A percentile compares a stretch with the other conserved stretches of the same genome.
These are phyloP conservation scores for Riptortus pedestris DNA, from an alignment of 1,140 invertebrate genomes.

Conservation along the genomic window DNA sequence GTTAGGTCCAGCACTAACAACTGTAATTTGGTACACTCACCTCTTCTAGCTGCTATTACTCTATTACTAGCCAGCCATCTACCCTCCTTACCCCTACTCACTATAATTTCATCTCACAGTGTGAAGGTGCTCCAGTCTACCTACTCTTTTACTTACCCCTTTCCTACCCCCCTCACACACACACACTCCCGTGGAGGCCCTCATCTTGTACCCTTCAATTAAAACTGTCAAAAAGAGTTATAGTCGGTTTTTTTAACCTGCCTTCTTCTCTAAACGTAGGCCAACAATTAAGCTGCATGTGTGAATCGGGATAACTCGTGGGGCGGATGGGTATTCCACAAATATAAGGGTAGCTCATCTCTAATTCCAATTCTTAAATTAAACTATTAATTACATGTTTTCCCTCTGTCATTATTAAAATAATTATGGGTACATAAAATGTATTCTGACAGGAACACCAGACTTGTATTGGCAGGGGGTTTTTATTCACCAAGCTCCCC, in stretches of 20 bases:
- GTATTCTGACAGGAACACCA: too few relatives aligned
- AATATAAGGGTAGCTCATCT: background rate
- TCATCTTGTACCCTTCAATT: conserved; percentile 15
- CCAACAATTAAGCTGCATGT: background rate
- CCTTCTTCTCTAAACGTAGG: background rate
- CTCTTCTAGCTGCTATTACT: conserved; percentile 23
- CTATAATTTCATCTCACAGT: too few relatives aligned
- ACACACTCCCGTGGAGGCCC: background rate
- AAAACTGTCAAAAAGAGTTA: conserved; percentile 24
- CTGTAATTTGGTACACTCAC: conserved; percentile 28
- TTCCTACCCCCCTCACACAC: background rate
- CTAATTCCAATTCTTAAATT: background rate
- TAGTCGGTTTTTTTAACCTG: conserved; percentile 5
- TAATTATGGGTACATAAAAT: background rate
- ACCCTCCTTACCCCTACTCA: background rate
- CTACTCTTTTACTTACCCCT: conserved; percentile 14
- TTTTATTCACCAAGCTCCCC: too few relatives aligned
- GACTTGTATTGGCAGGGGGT: too few relatives aligned
- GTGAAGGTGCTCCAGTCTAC: too few relatives aligned
- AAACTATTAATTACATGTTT: background rate
- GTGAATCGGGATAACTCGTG: background rate
- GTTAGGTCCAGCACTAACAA: conserved; percentile 31
- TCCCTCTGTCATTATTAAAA: background rate
- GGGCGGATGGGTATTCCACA: too few relatives aligned
- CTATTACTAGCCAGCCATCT: background rate